A percentile compares a stretch with the other conserved stretches of the same genome.
phyloP scores from a whole-genome alignment of 2,888 invertebrate genomes.

The Tiliacea aurago region DNA sequence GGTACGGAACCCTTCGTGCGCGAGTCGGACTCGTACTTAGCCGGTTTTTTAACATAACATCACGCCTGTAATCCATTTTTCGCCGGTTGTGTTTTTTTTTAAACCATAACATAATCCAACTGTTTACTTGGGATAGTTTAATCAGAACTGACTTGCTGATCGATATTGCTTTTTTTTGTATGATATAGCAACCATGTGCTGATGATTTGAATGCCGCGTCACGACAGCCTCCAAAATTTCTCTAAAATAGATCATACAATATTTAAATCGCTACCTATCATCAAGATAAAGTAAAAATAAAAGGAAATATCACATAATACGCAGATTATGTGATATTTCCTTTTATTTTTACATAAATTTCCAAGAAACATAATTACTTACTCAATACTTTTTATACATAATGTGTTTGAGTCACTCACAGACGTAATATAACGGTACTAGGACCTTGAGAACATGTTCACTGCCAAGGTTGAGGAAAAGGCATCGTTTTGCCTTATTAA shows the following conservation, averaged over 20 bases:
- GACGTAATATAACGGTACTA: constrained; percentile 63
- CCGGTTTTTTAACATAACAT: too few species aligned
- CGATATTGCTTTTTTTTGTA: neutral
- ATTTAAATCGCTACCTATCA: constrained; percentile 2
- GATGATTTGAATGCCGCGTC: neutral
- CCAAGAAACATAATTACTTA: constrained; percentile 56
- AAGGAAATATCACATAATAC: too few species aligned
- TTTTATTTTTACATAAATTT: constrained; percentile 51
- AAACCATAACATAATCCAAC: neutral
- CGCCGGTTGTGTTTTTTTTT: neutral
- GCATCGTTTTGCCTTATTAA: constrained; percentile 42
- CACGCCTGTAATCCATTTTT: too few species aligned
- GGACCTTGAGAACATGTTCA: constrained; percentile 60
- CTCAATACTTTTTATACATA: constrained; percentile 51
- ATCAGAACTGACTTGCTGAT: neutral
- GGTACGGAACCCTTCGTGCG: too few species aligned
- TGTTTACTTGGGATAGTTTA: neutral
- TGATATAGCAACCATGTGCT: neutral
- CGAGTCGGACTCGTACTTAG: too few species aligned
- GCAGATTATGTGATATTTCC: constrained; percentile 50
- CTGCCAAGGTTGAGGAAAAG: constrained; percentile 66
- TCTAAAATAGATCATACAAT: constrained; percentile 4
- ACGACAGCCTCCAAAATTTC: neutral
- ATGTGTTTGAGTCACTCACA: constrained; percentile 55
- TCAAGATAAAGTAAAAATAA: too few species aligned